Conservation (phyloP, 1,140 invertebrate genomes). For the Achatina immaculata region DNA sequence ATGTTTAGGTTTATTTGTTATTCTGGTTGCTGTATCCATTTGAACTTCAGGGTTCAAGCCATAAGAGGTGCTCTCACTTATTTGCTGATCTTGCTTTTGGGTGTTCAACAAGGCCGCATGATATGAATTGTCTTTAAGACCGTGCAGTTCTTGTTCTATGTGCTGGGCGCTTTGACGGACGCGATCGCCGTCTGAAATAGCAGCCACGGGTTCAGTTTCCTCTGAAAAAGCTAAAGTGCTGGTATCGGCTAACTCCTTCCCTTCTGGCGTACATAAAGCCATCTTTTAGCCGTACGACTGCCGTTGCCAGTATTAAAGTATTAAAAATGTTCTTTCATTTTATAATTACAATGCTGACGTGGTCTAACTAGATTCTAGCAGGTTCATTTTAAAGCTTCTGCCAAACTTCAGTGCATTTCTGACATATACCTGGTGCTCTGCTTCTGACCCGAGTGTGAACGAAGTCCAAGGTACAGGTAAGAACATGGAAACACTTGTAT, state of each 20-base stretch:
- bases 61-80: not conserved
- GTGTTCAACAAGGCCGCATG: not conserved
- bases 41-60: not conserved
- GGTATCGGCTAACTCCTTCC: constrained; percentile 47
- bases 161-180: not conserved
- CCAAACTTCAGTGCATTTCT: too few species aligned
- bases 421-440: too few species aligned
- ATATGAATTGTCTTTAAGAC: not conserved
- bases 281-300: constrained; percentile 15
- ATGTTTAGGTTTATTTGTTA: not conserved
- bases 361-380: too few species aligned
- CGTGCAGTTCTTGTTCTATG: not conserved
- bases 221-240: constrained; percentile 40
- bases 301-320: too few species aligned
- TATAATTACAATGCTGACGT: too few species aligned
- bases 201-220: constrained; percentile 26
- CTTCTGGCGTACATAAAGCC: constrained; percentile 41
- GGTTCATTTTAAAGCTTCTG: too few species aligned
- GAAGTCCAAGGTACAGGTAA: too few species aligned
- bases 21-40: not conserved
- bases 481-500: too few species aligned
- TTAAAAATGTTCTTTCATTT: too few species aligned
- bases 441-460: too few species aligned
- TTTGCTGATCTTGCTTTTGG: not conserved
- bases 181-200: not conserved